Percentiles rank a stretch among this genome's conserved stretches.
phyloP scores from a whole-genome alignment of 2,888 invertebrate genomes.

The Lithophane leautieri region DNA sequence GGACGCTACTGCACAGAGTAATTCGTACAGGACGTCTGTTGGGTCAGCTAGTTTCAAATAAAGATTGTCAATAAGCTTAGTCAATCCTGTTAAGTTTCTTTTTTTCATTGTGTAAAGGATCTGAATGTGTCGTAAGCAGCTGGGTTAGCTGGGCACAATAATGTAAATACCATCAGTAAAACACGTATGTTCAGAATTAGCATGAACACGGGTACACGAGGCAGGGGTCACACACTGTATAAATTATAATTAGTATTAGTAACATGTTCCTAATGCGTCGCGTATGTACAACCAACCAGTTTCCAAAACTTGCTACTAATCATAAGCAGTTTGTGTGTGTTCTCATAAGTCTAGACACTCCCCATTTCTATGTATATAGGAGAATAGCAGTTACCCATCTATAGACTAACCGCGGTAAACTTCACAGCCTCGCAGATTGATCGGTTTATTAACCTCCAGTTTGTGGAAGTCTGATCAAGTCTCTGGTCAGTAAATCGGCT shows the following conservation, averaged over 20 bases:
- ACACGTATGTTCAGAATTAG: conserved; percentile 23
- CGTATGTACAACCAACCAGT: conserved; percentile 19
- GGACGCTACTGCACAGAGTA: background rate
- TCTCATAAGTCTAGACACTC: background rate
- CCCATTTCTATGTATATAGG: background rate
- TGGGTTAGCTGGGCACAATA: background rate
- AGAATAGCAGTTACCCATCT: background rate
- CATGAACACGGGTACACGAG: conserved; percentile 18
- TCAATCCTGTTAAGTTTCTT: background rate
- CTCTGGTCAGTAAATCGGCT: background rate
- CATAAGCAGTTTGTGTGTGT: background rate
- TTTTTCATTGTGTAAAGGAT: background rate
- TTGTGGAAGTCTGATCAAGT: too few species aligned
- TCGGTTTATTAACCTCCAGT: background rate
- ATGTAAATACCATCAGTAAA: conserved; percentile 10
- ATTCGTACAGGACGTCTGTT: background rate
- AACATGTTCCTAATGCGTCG: conserved; percentile 27
- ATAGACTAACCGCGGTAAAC: background rate
- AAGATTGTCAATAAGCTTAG: background rate
- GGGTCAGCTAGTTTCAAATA: background rate
- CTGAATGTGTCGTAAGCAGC: background rate
- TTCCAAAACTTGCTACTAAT: conserved; percentile 8
- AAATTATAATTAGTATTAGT: conserved; percentile 30
- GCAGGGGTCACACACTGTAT: conserved; percentile 38
- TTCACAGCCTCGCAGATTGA: background rate